Conservation (phyloP, 2,113 vertebrate species). For the Malurus cyaneus region DNA sequence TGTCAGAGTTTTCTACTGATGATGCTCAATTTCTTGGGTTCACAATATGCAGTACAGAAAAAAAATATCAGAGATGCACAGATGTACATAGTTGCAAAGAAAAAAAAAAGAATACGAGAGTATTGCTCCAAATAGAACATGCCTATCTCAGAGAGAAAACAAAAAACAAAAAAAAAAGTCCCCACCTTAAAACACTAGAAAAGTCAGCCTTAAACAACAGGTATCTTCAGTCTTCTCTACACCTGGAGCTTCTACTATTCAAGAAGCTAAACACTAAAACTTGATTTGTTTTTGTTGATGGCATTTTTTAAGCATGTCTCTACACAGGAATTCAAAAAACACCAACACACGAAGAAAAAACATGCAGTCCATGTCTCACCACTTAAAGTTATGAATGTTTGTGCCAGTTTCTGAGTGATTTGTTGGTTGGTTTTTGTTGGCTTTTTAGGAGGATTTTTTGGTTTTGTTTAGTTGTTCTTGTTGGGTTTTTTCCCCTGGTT, state of each 20-base stretch:
- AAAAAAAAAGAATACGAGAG: accelerated
- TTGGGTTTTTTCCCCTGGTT: neutral
- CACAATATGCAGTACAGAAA: neutral
- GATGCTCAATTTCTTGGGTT: neutral
- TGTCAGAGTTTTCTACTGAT: neutral
- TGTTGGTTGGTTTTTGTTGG: neutral
- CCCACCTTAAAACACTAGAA: neutral
- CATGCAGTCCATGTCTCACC: accelerated
- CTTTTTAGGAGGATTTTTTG: neutral
- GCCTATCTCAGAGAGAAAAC: neutral
- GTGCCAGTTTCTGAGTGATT: neutral
- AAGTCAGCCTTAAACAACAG: neutral
- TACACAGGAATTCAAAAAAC: neutral
- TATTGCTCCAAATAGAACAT: neutral
- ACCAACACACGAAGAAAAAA: neutral
- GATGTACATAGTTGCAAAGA: neutral
- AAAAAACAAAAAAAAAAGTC: neutral
- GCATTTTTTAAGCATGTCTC: neutral
- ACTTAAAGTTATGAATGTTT: neutral
- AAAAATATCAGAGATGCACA: neutral
- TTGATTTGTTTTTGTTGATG: neutral
- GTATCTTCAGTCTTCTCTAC: neutral
- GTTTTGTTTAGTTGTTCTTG: neutral
- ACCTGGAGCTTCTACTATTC: neutral
- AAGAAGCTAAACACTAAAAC: neutral